Evolutionary conservation across 2,888 invertebrate species (phyloP).

Genomic region (Rugalucina vietnamica): DNA sequence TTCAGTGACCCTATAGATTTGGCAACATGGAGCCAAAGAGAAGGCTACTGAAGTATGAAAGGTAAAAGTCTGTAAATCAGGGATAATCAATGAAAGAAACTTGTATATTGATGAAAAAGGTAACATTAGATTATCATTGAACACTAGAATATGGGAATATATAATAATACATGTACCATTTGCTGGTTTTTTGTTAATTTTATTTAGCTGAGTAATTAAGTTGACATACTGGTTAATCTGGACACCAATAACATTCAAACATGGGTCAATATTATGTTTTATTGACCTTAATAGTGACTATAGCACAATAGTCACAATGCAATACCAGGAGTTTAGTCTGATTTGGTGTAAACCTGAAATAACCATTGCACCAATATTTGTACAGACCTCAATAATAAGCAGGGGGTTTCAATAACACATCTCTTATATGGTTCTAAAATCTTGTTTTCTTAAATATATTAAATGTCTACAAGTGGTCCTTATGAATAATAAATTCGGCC

Average conservation of each 20-base stretch:
- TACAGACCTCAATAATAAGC: not conserved
- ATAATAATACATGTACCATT: too few species aligned
- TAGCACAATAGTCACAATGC: not conserved
- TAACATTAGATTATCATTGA: too few species aligned
- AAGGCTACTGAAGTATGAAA: not conserved
- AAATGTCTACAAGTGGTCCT: not conserved
- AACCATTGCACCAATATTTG: not conserved
- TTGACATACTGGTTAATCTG: not conserved
- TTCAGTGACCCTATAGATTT: too few species aligned
- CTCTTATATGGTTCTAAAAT: not conserved
- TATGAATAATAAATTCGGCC: too few species aligned
- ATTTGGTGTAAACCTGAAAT: not conserved
- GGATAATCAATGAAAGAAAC: not conserved
- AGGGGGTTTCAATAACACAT: constrained; percentile 13
- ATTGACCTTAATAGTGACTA: not conserved
- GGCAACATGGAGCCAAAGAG: not conserved
- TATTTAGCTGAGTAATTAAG: constrained; percentile 6
- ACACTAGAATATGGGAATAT: too few species aligned
- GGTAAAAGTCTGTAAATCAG: not conserved
- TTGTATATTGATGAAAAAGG: too few species aligned
- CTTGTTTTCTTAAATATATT: not conserved
- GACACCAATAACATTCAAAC: not conserved
- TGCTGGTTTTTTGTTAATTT: too few species aligned
- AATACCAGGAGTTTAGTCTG: not conserved
- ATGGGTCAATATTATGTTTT: not conserved